A percentile compares a stretch with the other conserved stretches of the same genome.
phyloP scores from a whole-genome alignment of 2,797 vertebrate genomes.

The Sandelia bainsii region DNA sequence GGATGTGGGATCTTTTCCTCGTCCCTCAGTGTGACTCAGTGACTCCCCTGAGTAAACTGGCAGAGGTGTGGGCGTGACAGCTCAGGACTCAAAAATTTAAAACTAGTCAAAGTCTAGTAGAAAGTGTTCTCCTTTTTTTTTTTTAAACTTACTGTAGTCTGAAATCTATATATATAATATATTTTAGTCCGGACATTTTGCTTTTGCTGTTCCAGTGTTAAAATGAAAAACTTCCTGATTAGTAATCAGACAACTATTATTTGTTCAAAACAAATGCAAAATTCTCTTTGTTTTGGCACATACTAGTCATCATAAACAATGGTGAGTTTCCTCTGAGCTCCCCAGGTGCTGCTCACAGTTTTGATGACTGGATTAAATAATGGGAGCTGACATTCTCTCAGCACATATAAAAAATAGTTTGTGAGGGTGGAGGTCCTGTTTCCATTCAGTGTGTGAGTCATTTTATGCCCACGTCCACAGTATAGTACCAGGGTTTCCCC shows the following conservation, averaged over 20 bases:
- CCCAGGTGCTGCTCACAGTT: conserved; percentile 23
- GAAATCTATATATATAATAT: not conserved
- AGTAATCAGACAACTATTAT: conserved; percentile 16
- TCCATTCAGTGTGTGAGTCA: conserved; percentile 71
- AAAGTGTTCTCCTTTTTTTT: not conserved
- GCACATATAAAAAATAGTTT: conserved; percentile 23
- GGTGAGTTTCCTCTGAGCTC: conserved; percentile 47
- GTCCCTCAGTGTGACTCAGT: conserved; percentile 75
- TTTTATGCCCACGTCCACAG: conserved; percentile 29
- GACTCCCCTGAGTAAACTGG: conserved; percentile 58
- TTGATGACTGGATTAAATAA: conserved; percentile 27
- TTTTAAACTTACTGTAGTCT: not conserved
- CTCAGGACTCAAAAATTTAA: not conserved
- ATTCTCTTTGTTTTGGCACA: conserved; percentile 26
- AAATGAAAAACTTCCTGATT: conserved; percentile 1
- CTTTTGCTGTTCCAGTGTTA: not conserved
- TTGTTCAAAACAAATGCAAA: conserved; percentile 17
- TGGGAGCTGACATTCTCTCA: conserved; percentile 1
- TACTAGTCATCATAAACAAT: conserved; percentile 49
- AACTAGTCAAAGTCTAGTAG: not conserved
- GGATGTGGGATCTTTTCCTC: conserved; percentile 40
- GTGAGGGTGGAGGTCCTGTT: conserved; percentile 65
- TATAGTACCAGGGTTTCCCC: conserved; percentile 58
- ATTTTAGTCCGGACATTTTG: not conserved
- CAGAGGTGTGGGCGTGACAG: conserved; percentile 28